Evolutionary conservation across 2,888 invertebrate species (phyloP), one percentile per base, ranked within the genome.

Genomic region (Sesamia inferens): DNA sequence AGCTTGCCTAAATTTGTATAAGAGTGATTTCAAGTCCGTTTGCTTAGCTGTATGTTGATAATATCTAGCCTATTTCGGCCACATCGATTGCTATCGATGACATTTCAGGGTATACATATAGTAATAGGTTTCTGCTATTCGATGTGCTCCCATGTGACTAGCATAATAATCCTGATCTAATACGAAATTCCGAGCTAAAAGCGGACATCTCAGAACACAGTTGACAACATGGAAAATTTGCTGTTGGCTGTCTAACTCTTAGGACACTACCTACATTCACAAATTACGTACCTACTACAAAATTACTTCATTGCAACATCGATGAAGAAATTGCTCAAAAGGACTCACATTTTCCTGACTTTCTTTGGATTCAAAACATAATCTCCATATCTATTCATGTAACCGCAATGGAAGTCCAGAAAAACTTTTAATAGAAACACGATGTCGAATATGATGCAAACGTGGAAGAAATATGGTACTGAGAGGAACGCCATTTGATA

Each of bases 401-500:
- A 96, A 0, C 96, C 96, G 42, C 92, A 92, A 83, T 96, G 96
- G 14, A 96, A 71, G 73, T 96, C 96, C 74, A 96, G 81, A 81
- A 96, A 95, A 2, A 92, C 76, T 88, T 96, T 96, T 79, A 94
- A 94, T 1, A 94, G 58, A 82, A 94, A 96, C 75, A 96, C 86
- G 0, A 91, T 67, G 61, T 96, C 96, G n/a, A 90, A 87, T 6
- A 92, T 83, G 47, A 95, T 79, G 84, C 92, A 95, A 22, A 92
- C 89, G 74, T 90, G 88, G 65, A 91, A 92, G 84, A 92, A 94
- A 76, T 88, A 91, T 10, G 87, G 88, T 62, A 93, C 91, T 31
- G 96, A 94, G 75, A 93, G 90, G 81, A 96, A 96, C 11, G 96
- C 93, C 93, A 96, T 95, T 90, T 96, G 94, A 76, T 96, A 96